Percentiles rank a stretch among this genome's conserved stretches.
These are phyloP conservation scores for Microplitis deprimator DNA, from an alignment of 2,888 invertebrate genomes.

Conservation along the genomic window DNA sequence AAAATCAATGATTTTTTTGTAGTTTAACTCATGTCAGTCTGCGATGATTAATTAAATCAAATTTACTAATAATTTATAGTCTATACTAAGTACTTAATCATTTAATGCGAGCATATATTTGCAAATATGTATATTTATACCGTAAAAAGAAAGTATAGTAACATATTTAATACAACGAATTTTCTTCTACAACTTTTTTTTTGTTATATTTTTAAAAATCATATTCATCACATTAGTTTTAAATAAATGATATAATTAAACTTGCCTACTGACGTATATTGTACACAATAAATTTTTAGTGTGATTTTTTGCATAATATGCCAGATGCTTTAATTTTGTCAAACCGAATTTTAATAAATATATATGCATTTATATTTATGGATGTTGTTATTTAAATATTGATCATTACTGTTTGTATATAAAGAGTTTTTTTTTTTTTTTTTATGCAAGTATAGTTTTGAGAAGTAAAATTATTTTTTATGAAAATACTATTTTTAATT, in stretches of 20 bases:
- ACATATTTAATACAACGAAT: not conserved
- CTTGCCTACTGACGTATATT: not conserved
- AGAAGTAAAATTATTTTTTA: not conserved
- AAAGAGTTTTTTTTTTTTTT: not conserved
- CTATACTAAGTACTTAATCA: conserved; percentile 2
- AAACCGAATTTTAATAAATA: conserved; percentile 2
- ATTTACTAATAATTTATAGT: conserved; percentile 7
- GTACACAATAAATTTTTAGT: not conserved
- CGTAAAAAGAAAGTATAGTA: not conserved
- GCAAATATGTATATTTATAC: conserved; percentile 18
- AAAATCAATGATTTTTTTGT: not conserved
- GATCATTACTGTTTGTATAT: not conserved
- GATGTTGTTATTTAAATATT: not conserved
- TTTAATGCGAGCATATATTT: conserved; percentile 6
- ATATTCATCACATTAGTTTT: not conserved
- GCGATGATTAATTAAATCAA: not conserved
- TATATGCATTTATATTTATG: not conserved
- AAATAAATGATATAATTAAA: not conserved
- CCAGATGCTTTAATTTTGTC: not conserved
- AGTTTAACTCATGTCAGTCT: not conserved
- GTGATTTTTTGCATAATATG: not conserved
- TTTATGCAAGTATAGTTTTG: not conserved
- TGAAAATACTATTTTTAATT: too few species aligned
- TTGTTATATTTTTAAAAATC: not conserved
- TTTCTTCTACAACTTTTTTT: not conserved